Percentiles rank a stretch among this genome's conserved stretches.
These are phyloP conservation scores for Etheostoma spectabile DNA, from an alignment of 2,113 vertebrate species.

Conservation along the genomic window DNA sequence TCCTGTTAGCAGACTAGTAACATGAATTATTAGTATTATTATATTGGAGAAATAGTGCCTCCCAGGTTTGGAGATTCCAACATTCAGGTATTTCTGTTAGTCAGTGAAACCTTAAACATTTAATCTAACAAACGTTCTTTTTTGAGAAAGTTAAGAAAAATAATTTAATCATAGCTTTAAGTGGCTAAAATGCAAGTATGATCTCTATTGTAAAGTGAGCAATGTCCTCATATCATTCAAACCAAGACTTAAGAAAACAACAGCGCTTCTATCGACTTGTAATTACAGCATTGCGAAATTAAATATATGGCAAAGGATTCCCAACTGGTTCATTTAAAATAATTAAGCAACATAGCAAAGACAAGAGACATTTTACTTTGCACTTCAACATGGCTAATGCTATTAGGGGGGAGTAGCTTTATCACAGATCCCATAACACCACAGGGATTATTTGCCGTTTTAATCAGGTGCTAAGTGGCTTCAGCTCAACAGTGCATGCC, in stretches of 20 bases:
- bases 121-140: not conserved
- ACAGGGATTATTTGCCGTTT: slow-evolving; percentile 77
- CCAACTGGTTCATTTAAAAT: slow-evolving; percentile 46
- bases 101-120: not conserved
- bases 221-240: not conserved
- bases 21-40: not conserved
- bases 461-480: slow-evolving; percentile 83
- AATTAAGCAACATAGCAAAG: slow-evolving; percentile 55
- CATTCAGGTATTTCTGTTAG: not conserved
- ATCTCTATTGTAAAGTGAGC: not conserved
- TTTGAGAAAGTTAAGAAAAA: not conserved
- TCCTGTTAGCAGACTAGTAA: not conserved
- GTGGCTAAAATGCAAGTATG: not conserved
- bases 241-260: not conserved
- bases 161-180: not conserved
- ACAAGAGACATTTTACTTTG: slow-evolving; percentile 58
- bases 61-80: slow-evolving; percentile 3
- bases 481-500: slow-evolving; percentile 71
- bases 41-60: not conserved
- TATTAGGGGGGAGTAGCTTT: slow-evolving; percentile 56
- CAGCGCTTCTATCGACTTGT: slow-evolving; percentile 10
- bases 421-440: slow-evolving; percentile 71
- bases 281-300: slow-evolving; percentile 38
- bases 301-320: slow-evolving; percentile 34
- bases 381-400: slow-evolving; percentile 56